Percentiles rank a stretch among this genome's conserved stretches.
These are phyloP conservation scores for Dasyprocta punctata DNA, from an alignment of 2,113 vertebrate genomes.

Conservation along the genomic window DNA sequence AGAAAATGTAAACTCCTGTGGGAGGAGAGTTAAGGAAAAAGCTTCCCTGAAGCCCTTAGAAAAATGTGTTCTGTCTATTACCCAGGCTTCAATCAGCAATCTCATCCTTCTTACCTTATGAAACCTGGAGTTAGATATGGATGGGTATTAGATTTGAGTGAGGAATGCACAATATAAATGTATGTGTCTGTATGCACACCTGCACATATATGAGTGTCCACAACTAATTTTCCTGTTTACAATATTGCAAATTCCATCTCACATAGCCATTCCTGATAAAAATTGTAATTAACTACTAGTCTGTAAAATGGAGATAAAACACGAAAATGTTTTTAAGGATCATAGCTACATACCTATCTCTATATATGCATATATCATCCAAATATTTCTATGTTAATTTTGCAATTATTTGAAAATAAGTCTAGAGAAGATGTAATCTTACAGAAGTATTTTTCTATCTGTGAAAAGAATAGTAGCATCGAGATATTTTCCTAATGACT, in stretches of 20 bases:
- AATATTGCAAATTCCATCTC: neutral
- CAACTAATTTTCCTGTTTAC: neutral
- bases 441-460: neutral
- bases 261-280: neutral
- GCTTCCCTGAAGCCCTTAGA: slow-evolving; percentile 78
- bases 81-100: slow-evolving; percentile 49
- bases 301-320: neutral
- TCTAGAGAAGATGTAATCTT: neutral
- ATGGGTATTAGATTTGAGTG: neutral
- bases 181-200: neutral
- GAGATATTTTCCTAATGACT: neutral
- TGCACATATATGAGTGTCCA: neutral
- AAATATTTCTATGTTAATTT: neutral
- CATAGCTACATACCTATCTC: neutral
- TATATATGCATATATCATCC: neutral
- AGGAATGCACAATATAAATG: neutral
- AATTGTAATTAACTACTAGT: neutral
- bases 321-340: neutral
- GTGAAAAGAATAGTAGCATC: neutral
- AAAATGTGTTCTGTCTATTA: slow-evolving; percentile 71
- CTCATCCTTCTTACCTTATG: slow-evolving; percentile 35
- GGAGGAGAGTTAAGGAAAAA: slow-evolving; percentile 73
- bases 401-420: neutral
- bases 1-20: slow-evolving; percentile 83
- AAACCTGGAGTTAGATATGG: slow-evolving; percentile 22